Evolutionary conservation across 2,888 invertebrate species (phyloP).

Genomic region (Amphipoea lucens): DNA sequence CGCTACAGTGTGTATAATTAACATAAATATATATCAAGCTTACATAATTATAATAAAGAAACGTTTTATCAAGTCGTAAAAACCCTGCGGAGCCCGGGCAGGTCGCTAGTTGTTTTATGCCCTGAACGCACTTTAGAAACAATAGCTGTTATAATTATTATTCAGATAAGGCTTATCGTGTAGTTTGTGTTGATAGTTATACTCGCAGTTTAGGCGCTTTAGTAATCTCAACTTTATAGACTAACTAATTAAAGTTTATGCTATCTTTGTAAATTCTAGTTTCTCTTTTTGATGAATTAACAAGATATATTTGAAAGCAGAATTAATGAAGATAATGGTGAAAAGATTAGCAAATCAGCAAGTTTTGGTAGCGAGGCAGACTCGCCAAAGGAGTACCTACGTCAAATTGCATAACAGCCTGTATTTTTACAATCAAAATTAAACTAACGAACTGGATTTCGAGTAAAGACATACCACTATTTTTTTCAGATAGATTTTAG

Average conservation of each 20-base stretch:
- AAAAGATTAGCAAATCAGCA: neutral
- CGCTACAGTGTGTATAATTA: neutral
- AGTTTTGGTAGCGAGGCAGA: neutral
- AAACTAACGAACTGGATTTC: neutral
- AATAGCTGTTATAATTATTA: neutral
- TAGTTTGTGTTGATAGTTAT: neutral
- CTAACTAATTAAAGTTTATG: neutral
- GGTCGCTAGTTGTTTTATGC: neutral
- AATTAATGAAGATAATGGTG: neutral
- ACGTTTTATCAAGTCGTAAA: neutral
- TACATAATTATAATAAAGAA: neutral
- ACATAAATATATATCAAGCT: neutral
- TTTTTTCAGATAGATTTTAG: conserved; percentile 19
- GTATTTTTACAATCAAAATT: neutral
- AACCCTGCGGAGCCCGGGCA: neutral
- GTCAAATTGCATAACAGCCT: too few relatives aligned
- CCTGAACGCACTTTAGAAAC: neutral
- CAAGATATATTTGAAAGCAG: too few relatives aligned
- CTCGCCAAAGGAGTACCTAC: too few relatives aligned
- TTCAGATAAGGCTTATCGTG: neutral
- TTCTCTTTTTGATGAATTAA: too few relatives aligned
- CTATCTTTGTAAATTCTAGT: too few relatives aligned
- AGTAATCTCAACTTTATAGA: neutral
- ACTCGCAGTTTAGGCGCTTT: neutral
- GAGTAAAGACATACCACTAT: neutral